Conservation (phyloP, 2,888 invertebrate genomes). For the Crepidodera aurea region DNA sequence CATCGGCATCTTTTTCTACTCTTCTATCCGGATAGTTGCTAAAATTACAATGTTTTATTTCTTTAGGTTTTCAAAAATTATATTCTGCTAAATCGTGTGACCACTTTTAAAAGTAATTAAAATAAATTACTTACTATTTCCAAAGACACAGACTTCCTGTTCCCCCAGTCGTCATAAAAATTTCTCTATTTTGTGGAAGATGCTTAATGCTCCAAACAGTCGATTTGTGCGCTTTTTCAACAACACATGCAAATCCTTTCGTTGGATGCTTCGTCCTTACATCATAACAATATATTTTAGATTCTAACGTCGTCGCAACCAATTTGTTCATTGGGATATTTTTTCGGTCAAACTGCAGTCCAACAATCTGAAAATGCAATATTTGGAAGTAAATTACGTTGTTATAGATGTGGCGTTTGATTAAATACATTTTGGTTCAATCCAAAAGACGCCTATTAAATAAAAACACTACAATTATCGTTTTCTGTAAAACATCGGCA, state of each 20-base stretch:
- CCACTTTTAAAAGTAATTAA: too few species aligned
- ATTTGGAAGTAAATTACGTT: too few species aligned
- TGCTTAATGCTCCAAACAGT: conserved; percentile 91
- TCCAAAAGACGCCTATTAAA: too few species aligned
- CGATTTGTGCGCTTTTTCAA: conserved; percentile 67
- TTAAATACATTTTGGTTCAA: too few species aligned
- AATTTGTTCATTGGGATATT: conserved; percentile 96
- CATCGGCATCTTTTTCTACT: conserved; percentile 74
- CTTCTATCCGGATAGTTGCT: conserved; percentile 84
- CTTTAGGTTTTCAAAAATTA: too few species aligned
- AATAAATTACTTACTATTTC: conserved; percentile 87
- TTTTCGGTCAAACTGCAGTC: conserved; percentile 88
- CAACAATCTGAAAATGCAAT: conserved; percentile 69
- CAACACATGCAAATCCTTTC: conserved; percentile 81
- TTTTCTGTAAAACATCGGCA: too few species aligned
- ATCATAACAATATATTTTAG: conserved; percentile 89
- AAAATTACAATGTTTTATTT: too few species aligned
- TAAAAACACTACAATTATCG: too few species aligned
- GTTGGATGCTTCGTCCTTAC: conserved; percentile 86
- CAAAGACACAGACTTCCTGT: conserved; percentile 91
- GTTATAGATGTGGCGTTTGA: too few species aligned
- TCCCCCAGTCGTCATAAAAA: conserved; percentile 91
- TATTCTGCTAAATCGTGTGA: too few species aligned
- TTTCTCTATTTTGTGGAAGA: conserved; percentile 91
- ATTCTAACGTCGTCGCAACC: conserved; percentile 89